Base-by-base conservation (phyloP, 2,888 invertebrate species). In the Tetrapedia diversipes region DNA sequence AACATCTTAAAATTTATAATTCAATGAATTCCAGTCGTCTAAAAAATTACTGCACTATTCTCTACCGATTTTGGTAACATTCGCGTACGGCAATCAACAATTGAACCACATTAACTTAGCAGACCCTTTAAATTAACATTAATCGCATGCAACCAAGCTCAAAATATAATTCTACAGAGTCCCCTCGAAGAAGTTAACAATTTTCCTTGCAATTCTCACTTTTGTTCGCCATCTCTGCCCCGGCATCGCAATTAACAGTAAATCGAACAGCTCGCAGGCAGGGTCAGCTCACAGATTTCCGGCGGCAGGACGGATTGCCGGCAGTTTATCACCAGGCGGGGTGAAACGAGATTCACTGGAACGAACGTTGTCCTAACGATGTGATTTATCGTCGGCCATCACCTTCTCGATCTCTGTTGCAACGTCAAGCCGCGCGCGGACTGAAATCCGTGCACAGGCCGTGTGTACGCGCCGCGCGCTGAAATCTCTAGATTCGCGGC, bases 351-450 rank as follows among this genome's bases (percentile, higher is more conserved):
- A 77, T 67, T 73, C 75, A 56, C 68, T 56, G 45, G 51, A 47
- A 22, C 54, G 63, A 76, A 76, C 80, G 72, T 82, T 79, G 79
- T 79, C 71, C 84, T 83, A 85, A 84, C 83, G 78, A 81, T 82
- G 81, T 87, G 86, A 88, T 89, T 89, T 86, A 89, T 88, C 86
- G 79, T 54, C 47, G 34, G 45, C 51, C 81, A 66, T 70, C 80
- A 60, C 60, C 81, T 51, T 63, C 70, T 64, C 60, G 63, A 64
- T 57, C 57, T 47, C 67, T 34, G 51, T 43, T 29, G 41, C 24
- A 34, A 54, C 54, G 72, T 63, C 63, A 51, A 64, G 51, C 57
- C 71, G 7, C 51, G 29, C 2, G 71, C 39, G 32, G 49, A 64
- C 43, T 16, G 71, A 65, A 77, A 80, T 64, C 68, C 59, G 54